phyloP scores from a whole-genome alignment of 2,113 vertebrate species.

The Cettia cetti region DNA sequence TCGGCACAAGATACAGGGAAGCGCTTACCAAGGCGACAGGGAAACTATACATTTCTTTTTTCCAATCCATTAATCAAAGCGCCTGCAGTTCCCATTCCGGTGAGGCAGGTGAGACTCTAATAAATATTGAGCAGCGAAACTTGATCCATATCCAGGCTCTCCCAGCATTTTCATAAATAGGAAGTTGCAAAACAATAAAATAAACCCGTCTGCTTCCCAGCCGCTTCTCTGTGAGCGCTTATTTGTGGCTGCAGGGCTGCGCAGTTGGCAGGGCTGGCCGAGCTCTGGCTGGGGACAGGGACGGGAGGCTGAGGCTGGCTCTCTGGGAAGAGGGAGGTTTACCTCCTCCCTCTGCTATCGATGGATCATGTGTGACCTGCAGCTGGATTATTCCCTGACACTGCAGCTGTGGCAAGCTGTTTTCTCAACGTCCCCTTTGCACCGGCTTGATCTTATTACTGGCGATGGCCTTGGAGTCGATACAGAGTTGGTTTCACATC shows the following conservation, averaged over 20 bases:
- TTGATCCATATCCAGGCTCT: conserved; percentile 51
- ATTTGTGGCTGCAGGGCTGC: neutral
- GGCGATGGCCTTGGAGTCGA: neutral
- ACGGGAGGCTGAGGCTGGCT: neutral
- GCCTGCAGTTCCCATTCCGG: neutral
- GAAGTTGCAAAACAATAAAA: conserved; percentile 32
- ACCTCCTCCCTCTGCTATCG: neutral
- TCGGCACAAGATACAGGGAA: conserved; percentile 58
- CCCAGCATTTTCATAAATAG: conserved; percentile 63
- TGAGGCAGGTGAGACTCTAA: conserved; percentile 52
- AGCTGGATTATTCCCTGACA: conserved; percentile 3
- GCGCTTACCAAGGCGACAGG: conserved; percentile 51
- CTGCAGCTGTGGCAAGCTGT: neutral
- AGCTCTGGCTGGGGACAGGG: neutral
- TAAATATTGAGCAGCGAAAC: conserved; percentile 64
- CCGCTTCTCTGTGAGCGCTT: neutral
- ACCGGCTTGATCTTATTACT: conserved; percentile 17
- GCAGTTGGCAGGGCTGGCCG: neutral
- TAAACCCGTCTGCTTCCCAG: neutral
- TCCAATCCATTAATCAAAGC: conserved; percentile 59
- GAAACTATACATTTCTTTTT: conserved; percentile 56
- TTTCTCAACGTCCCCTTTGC: neutral
- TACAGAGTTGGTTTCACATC: neutral
- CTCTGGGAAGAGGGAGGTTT: neutral
- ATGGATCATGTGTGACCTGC: neutral